These are phyloP conservation scores for Sycobia sp. DNA, from an alignment of 1,140 invertebrate genomes.

Conservation along the genomic window DNA sequence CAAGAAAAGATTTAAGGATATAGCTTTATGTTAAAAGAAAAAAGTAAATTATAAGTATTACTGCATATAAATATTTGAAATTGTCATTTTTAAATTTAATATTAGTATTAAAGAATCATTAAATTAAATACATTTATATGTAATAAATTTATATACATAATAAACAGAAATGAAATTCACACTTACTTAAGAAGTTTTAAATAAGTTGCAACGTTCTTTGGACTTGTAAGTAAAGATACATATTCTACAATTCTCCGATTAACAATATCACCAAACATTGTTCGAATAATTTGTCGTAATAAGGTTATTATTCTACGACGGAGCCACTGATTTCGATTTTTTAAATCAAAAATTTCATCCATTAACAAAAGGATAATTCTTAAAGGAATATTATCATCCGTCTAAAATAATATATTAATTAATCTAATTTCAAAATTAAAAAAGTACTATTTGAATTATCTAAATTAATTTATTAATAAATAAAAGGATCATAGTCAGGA, in stretches of 20 bases:
- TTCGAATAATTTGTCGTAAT: constrained; percentile 78
- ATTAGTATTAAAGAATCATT: not conserved
- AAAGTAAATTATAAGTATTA: not conserved
- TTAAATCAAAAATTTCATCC: constrained; percentile 91
- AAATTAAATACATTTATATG: not conserved
- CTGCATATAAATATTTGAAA: too few relatives aligned
- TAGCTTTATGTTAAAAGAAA: too few relatives aligned
- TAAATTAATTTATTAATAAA: not conserved
- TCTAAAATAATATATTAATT: constrained; percentile 52
- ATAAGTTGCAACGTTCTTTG: constrained; percentile 88
- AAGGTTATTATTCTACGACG: constrained; percentile 80
- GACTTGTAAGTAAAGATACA: constrained; percentile 87
- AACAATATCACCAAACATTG: constrained; percentile 84
- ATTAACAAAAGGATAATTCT: constrained; percentile 84
- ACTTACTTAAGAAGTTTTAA: constrained; percentile 83
- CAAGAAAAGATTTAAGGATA: too few relatives aligned
- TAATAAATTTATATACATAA: not conserved
- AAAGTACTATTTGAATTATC: not conserved
- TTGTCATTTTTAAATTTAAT: not conserved
- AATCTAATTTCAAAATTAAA: not conserved
- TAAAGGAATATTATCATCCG: constrained; percentile 84
- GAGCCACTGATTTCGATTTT: constrained; percentile 87
- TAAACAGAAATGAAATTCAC: constrained; percentile 16
- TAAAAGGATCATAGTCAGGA: not conserved
- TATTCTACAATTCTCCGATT: constrained; percentile 90